Base-by-base conservation (phyloP, 2,113 vertebrate species). In the Triplophysa tibetana region DNA sequence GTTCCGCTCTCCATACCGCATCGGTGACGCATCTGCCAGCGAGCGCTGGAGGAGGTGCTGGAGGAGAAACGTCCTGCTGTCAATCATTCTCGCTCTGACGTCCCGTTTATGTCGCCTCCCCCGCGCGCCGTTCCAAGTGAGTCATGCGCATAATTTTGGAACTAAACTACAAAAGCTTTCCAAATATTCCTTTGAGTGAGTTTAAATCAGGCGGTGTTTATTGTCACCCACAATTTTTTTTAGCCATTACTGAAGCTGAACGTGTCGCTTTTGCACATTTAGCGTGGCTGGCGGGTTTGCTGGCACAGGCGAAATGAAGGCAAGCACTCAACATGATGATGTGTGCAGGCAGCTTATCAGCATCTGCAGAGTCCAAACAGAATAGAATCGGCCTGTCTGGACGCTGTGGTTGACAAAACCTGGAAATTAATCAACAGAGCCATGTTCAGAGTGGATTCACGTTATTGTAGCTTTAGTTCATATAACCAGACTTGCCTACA, bases 261-360 rank as follows among this genome's bases (percentile, higher is more conserved):
- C 19, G 21, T 67, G 63, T 67, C 58, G 75, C 63, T 45, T 64
- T 62, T 63, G 56, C 63, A 62, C 67, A 77, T 73, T 50, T 48
- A 67, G 50, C 19, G 43, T 70, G 70, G 54, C 54, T 66, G 63
- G 33, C 23, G 45, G 16, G 80, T 77, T 77, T 66, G 38, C 48
- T 21, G 60, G 43, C 38, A 29, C 66, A 62, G 70, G 80, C 58
- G 64, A 60, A 66, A 64, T 45, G 24, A 73, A 41, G 63, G 26
- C 58, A 12, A 65, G 70, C 80, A 76, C 83, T 82, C 76, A 79
- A 43, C 38, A 9, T 79, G 80, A 84, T 82, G 80, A 82, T 61
- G 69, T 79, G 45, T 70, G 61, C 38, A 76, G 63, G 50, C 29
- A 52, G 76, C 70, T 82, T 82, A 82, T 70, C 62, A 78, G 65